Base-by-base conservation (phyloP, 2,113 vertebrate species). In the Tauraco erythrolophus region DNA sequence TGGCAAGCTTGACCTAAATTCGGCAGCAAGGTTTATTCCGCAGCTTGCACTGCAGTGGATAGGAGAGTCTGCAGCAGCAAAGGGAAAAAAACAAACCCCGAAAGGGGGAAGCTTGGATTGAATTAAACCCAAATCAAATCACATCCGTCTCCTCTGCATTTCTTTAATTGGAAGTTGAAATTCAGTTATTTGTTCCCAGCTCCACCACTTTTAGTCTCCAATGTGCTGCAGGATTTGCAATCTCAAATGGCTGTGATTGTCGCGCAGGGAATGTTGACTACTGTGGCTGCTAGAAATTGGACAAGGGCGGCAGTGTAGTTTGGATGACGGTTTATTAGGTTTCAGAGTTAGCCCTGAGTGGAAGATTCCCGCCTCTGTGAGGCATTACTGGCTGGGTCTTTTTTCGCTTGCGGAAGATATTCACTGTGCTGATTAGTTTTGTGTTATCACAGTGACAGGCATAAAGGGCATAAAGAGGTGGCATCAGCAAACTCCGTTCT, bases 1-100 rank as follows among this genome's bases (percentile, higher is more conserved):
- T 75, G 72, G 46, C 50, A 95, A 95, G 60, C 60, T 45, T 97
- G 93, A 95, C 90, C 94, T 97, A 92, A 92, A 96, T 94, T 92
- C 21, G 1, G 37, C 51, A 93, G 68, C 74, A 72, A 83, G 50
- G 77, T 78, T 88, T 84, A 46, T 71, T 92, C 76, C 74, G 57
- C 75, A 76, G 46, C n/a, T 89, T 46, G 45, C 64, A 31, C 56
- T 92, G 84, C 92, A 97, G 54, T 0, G 6, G 48, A 48, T 80
- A 27, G 62, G 60, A 78, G 66, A 85, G 37, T 33, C 82, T 75
- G 53, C 57, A 81, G 68, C 4, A 21, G 70, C 78, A 81, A 54
- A 64, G 76, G 65, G 14, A 6, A 74, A 68, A 51, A 88, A 86
- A 14, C 54, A 89, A 89, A 90, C 53, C 39, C 65, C 64, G n/a